Percentiles rank a stretch among this genome's conserved stretches.
phyloP scores from a whole-genome alignment of 92 coral and sea anemone genomes.

The Siderastrea radians region DNA sequence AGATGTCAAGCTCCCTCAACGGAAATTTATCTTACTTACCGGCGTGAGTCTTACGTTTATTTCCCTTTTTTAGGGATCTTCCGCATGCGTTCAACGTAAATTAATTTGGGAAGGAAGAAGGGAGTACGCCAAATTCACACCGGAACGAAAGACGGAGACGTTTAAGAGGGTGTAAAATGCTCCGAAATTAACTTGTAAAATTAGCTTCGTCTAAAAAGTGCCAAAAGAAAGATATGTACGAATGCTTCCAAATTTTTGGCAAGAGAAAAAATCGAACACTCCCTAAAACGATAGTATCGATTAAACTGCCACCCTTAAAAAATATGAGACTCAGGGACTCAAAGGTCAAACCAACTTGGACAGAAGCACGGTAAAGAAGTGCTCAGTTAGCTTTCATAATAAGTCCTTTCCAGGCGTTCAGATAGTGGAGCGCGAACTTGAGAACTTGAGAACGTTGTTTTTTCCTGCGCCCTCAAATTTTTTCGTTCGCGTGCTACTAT shows the following conservation, averaged over 20 bases:
- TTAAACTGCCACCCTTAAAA: too few relatives aligned
- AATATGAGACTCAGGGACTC: too few relatives aligned
- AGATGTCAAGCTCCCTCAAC: background rate
- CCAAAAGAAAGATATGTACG: background rate
- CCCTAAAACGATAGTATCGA: too few relatives aligned
- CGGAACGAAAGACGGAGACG: slow-evolving; percentile 5
- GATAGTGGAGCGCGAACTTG: background rate
- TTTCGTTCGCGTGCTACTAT: too few relatives aligned
- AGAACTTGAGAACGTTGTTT: too few relatives aligned
- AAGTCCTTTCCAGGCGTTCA: background rate
- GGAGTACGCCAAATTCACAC: background rate
- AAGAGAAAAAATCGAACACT: too few relatives aligned
- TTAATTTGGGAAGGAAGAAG: slow-evolving; percentile 13
- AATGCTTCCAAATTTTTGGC: background rate
- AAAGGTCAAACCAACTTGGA: too few relatives aligned
- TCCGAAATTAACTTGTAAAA: background rate
- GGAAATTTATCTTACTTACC: slow-evolving; percentile 9
- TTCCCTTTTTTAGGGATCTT: slow-evolving; percentile 19
- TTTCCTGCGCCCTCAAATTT: too few relatives aligned
- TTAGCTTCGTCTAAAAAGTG: too few relatives aligned
- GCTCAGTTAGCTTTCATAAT: too few relatives aligned
- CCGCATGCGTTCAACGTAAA: background rate
- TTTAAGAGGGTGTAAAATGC: slow-evolving; percentile 27
- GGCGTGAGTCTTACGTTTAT: background rate
- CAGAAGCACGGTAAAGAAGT: too few relatives aligned